A percentile compares a stretch with the other conserved stretches of the same genome.
phyloP scores from a whole-genome alignment of 1,140 invertebrate genomes.

The Maconellicoccus hirsutus region DNA sequence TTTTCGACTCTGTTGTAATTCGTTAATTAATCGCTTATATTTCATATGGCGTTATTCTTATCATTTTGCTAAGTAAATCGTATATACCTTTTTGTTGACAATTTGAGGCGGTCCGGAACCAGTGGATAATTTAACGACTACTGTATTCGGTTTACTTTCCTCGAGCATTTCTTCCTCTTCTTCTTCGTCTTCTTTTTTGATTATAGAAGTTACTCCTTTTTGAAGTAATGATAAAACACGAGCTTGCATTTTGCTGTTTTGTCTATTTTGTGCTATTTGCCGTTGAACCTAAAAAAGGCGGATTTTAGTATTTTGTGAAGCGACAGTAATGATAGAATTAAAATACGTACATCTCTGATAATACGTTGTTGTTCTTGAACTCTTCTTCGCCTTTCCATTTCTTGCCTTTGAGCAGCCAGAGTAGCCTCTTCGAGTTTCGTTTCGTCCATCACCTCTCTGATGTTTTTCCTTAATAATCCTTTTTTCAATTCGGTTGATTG shows the following conservation, averaged over 20 bases:
- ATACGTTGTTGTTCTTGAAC: constrained; percentile 72
- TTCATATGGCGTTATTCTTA: too few relatives aligned
- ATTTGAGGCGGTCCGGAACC: constrained; percentile 35
- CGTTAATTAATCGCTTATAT: too few relatives aligned
- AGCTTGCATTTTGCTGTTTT: constrained; percentile 51
- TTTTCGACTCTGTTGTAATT: too few relatives aligned
- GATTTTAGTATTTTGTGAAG: not conserved
- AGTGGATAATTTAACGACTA: constrained; percentile 49
- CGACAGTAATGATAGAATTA: not conserved
- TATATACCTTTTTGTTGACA: constrained; percentile 32
- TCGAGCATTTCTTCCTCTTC: constrained; percentile 26
- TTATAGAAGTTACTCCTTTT: constrained; percentile 40
- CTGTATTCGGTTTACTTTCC: constrained; percentile 38
- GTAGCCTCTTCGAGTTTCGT: constrained; percentile 84
- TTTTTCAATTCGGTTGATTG: constrained; percentile 42
- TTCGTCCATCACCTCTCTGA: constrained; percentile 84
- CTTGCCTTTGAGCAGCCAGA: constrained; percentile 80
- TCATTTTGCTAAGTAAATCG: not conserved
- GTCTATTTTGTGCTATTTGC: constrained; percentile 54
- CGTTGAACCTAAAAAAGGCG: constrained; percentile 43
- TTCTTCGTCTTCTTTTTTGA: constrained; percentile 37
- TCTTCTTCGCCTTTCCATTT: constrained; percentile 71
- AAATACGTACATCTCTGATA: constrained; percentile 47
- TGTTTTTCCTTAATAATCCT: constrained; percentile 64
- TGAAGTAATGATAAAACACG: constrained; percentile 55